Base-by-base conservation (phyloP, 2,113 vertebrate genomes). In the Zosterops borbonicus region DNA sequence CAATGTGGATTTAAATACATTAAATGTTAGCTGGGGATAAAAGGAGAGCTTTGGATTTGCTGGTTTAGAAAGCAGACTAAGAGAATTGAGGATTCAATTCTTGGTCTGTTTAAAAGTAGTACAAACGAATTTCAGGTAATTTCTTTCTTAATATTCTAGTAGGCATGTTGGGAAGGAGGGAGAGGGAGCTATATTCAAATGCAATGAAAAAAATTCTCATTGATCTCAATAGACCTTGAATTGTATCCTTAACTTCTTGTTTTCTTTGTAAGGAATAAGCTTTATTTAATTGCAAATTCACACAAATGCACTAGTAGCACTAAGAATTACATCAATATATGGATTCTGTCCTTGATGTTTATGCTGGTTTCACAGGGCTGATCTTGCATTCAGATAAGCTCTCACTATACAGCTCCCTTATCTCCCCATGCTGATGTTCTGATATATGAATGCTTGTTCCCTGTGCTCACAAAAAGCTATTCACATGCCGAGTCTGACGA, bases 311-410 rank as follows among this genome's bases (percentile, higher is more conserved):
- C 29, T 47, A 25, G 94, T 69, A 93, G 75, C 71, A 19, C 88
- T 80, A 94, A 93, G 93, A 92, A 94, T 90, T 82, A 52, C 94
- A 91, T 96, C 93, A 22, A 92, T 97, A 96, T 94, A 96, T 97
- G 90, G 95, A 96, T 95, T 89, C 86, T 92, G 86, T 90, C 94
- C 90, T 93, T 75, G 90, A 82, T 96, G 95, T 93, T 94, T 95
- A 42, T 93, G 92, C 92, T 69, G 90, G 86, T 93, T 96, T 94
- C 91, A 49, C 95, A 69, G 94, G 58, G 75, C 90, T 92, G 94
- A 96, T 96, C 90, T 78, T 79, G 89, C 95, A 96, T 94, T 75
- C 95, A 73, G 95, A 95, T 96, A 96, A 95, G 94, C 76, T 5
- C 6, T 12, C 79, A 78, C 17, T 89, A 65, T 46, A 74, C 77